Evolutionary conservation across 1,140 invertebrate genomes (phyloP), one percentile per base, ranked within the genome.

Genomic region (Coelopa frigida): DNA sequence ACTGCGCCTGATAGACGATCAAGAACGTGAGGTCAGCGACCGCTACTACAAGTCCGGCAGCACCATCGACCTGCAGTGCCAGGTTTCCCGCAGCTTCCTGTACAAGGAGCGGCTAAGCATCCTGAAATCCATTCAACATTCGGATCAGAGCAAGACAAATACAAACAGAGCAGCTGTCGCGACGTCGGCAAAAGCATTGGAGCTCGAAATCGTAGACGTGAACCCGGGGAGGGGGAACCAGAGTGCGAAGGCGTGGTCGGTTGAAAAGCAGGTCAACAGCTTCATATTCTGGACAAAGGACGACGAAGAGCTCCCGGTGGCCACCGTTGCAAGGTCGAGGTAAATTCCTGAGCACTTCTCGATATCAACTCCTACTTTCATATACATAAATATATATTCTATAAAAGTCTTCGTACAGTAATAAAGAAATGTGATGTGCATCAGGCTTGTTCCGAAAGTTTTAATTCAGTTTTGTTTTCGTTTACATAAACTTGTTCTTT

Each of bases 41-140:
- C 71, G 81, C 48, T 83, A 83, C 67, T 84, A 84, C 70, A 84
- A 83, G 69, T 77, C 78, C 14, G 82, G 82, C 17, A 83, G 81
- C 58, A 75, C 77, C n/a, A 77, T 85, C 50, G 81, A 84, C 65
- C 70, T 85, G 47, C 78, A 80, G 21, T 85, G 82, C 60, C 63
- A 73, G 48, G 65, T 72, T 41, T 77, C 77, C 0, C 51, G 66
- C 12, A 65, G 60, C 35, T 71, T 64, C 50, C 65, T 55, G 43
- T 49, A 57, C 14, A 65, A 65, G 18, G 61, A 65, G 39, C 54
- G 51, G 4, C 35, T 50, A 32, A 55, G 48, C 42, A 65, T 66
- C 40, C 47, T 61, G 22, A 65, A 63, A 35, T 53, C 65, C 6
- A 42, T 51, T 6, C 55, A 51, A 20, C 12, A 39, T 10, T 45